Base-by-base conservation (phyloP, 2,888 invertebrate species). In the Amitus sp. region DNA sequence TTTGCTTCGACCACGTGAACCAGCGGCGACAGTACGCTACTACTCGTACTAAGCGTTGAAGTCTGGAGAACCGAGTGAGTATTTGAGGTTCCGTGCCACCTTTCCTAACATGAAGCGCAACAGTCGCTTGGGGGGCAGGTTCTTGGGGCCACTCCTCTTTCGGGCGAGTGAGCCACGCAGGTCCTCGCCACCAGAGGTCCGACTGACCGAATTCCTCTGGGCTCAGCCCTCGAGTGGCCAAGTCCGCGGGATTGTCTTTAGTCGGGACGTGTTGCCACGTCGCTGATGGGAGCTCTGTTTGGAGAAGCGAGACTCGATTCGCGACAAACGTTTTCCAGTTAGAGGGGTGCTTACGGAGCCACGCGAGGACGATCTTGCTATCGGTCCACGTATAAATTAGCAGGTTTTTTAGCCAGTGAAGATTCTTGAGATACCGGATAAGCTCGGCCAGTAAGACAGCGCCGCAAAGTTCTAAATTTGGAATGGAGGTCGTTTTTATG, bases 101-200 rank as follows among this genome's bases (percentile, higher is more conserved):
- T n/a, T n/a, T n/a, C 5, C 2, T 3, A 6, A n/a, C 2, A 10
- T 3, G 9, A 6, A 3, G 9, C 3, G 5, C 37, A 15, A 7
- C 6, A 2, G 5, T 3, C 2, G 55, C 43, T 33, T 43, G 48
- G 3, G 2, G n/a, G n/a, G n/a, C n/a, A n/a, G n/a, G 5, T 2
- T 18, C 20, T 12, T 2, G 9, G 0, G 33, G 23, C 1, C 13
- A 7, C 12, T 13, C 7, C 7, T n/a, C n/a, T n/a, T n/a, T n/a
- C n/a, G n/a, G 9, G 5, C 28, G 9, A 27, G 28, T 9, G 5
- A 55, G 17, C 47, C 47, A 55, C 9, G 2, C 2, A 2, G 70
- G 69, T 1, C 73, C 71, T 1, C 52, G 37, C 71, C 68, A 70
- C 68, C 71, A 73, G 12, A 73, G 30, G 3, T 46, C 13, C n/a